Conservation (phyloP, 2,888 invertebrate species). For the Oasisia sp. region DNA sequence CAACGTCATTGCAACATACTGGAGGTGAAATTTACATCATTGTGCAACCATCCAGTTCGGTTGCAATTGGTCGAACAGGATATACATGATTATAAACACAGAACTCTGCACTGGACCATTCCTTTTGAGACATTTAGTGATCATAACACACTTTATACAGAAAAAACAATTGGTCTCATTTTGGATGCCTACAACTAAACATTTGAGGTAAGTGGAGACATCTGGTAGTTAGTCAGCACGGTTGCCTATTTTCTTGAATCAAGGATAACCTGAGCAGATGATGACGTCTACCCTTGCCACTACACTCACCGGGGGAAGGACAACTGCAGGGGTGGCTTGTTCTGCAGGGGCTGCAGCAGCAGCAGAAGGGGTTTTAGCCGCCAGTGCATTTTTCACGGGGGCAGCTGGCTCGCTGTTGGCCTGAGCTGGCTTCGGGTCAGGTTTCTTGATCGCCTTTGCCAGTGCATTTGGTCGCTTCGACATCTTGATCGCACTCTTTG, state of each 20-base stretch:
- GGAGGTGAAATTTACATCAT: no score
- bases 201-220: no score
- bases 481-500: constrained; percentile 35
- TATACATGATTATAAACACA: no score
- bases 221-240: no score
- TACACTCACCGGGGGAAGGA: constrained; percentile 47
- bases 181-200: no score
- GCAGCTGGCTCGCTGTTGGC: constrained; percentile 34
- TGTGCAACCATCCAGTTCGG: no score
- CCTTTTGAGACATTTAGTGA: no score
- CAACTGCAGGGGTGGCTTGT: constrained; percentile 33
- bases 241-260: neutral
- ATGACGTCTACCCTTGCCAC: neutral
- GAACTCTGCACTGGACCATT: no score
- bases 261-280: neutral
- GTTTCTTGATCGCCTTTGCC: constrained; percentile 51
- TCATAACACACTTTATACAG: no score
- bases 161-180: no score
- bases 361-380: constrained; percentile 22
- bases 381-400: constrained; percentile 17
- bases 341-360: constrained; percentile 25
- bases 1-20: no score
- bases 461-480: constrained; percentile 52
- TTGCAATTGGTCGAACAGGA: no score
- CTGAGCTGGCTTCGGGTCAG: constrained; percentile 28